Evolutionary conservation across 2,797 vertebrate species (phyloP).

Genomic region (Phoeniculus purpureus): DNA sequence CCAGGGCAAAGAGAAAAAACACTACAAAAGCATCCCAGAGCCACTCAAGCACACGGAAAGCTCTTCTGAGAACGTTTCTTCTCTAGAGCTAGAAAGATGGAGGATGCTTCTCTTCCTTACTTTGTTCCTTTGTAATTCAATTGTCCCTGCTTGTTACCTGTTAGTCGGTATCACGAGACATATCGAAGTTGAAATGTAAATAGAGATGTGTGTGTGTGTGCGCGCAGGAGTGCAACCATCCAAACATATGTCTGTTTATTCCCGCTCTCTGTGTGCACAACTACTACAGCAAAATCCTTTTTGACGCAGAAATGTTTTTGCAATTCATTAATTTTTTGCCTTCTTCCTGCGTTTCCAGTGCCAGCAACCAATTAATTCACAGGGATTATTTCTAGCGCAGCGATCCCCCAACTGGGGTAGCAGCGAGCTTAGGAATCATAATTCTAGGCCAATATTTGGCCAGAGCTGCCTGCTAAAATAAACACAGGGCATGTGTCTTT

Average conservation of each 20-base stretch:
- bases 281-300: not conserved
- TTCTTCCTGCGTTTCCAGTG: not conserved
- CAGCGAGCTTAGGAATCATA: not conserved
- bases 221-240: not conserved
- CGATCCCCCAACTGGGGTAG: not conserved
- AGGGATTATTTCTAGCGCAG: not conserved
- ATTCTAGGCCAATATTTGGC: conserved; percentile 1
- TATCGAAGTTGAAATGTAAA: not conserved
- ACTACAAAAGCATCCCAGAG: not conserved
- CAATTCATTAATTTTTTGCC: conserved; percentile 14
- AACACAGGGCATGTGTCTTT: not conserved
- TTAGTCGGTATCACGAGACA: not conserved
- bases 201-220: not conserved
- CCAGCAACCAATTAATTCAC: not conserved
- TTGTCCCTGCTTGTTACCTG: not conserved
- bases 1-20: not conserved
- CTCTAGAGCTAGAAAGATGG: not conserved
- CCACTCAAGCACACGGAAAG: not conserved
- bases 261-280: not conserved
- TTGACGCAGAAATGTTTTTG: not conserved
- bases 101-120: not conserved
- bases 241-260: conserved; percentile 44
- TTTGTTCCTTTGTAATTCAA: not conserved
- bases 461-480: not conserved
- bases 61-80: not conserved